Base-by-base conservation (phyloP, 1,140 invertebrate genomes). In the Drosophila lacteicornis region DNA sequence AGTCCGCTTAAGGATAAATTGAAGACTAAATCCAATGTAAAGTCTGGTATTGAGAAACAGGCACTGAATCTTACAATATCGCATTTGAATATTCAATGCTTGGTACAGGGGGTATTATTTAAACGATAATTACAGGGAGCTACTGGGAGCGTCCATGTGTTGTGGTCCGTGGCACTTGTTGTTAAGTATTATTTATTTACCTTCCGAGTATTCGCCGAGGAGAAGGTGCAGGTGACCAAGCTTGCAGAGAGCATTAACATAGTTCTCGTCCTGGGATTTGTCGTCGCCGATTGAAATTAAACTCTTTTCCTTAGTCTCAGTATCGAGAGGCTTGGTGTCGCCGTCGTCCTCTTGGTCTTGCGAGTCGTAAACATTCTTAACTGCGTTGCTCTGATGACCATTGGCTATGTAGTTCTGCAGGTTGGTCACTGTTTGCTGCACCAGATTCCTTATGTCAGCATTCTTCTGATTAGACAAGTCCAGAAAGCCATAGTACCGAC, bases 161-260 rank as follows among this genome's bases (percentile, higher is more conserved):
- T 22, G 1, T 22, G 12, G 33, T 5, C 19, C 22, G 15, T 22
- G 15, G 9, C 9, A 38, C 53, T 56, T 9, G 7, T 56, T 9
- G 7, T 22, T 55, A 15, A 22, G 0, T 15, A 22, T 38, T 22
- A 22, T 25, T 53, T 79, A 57, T 63, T 76, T 94, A 98, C 97
- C 97, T 96, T 98, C 98, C 30, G 95, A 94, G 94, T 97, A 98
- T 92, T 99, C 96, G 94, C 98, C 97, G 5, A 98, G 93, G 1
- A 99, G 93, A 7, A 99, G 94, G 94, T 98, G 97, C 91, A 98
- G 97, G 94, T 99, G 98, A 2, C 98, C 98, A 30, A 99, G 93
- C 94, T 98, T 98, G 84, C 97, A 98, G 92, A 97, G 98, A 12
- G 97, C 97, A 92, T 97, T 97, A 12, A 36, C 53, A 1, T 70